Conservation (phyloP, 1,140 invertebrate species). For the Drosophila biarmipes region DNA sequence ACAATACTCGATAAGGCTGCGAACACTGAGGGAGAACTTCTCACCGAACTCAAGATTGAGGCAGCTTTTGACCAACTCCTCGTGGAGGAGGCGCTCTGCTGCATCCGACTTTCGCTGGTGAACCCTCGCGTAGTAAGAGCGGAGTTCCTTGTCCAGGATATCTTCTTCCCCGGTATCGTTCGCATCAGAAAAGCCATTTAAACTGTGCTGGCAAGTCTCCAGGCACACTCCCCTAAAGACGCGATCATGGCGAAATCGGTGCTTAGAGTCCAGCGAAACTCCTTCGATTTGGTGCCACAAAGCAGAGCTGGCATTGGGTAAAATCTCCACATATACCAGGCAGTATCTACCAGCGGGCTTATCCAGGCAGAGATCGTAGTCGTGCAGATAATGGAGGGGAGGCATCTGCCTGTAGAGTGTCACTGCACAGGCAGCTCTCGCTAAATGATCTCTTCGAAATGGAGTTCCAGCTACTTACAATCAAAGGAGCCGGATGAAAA, state of each 20-base stretch:
- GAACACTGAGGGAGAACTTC: conserved; percentile 48
- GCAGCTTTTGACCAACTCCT: conserved; percentile 63
- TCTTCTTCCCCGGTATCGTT: conserved; percentile 23
- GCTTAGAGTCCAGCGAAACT: conserved; percentile 84
- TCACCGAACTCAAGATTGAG: conserved; percentile 63
- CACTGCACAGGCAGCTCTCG: conserved; percentile 24
- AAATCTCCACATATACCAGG: conserved; percentile 84
- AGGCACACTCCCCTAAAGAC: conserved; percentile 85
- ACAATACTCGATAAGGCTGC: conserved; percentile 73
- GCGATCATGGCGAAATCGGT: conserved; percentile 86
- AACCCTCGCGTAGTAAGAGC: conserved; percentile 51
- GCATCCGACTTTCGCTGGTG: conserved; percentile 51
- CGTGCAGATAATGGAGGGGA: conserved; percentile 84
- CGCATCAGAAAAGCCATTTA: conserved; percentile 16
- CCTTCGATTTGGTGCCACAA: conserved; percentile 84
- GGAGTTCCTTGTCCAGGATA: conserved; percentile 52
- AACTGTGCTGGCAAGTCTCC: conserved; percentile 55
- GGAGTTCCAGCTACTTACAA: conserved; percentile 36
- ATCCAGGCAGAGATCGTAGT: conserved; percentile 84
- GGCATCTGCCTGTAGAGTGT: conserved; percentile 84
- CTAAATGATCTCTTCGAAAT: background rate
- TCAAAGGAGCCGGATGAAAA: conserved; percentile 43
- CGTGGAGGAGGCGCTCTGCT: conserved; percentile 50
- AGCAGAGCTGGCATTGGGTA: conserved; percentile 56
- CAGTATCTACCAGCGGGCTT: conserved; percentile 81